Evolutionary conservation across 2,113 vertebrate species (phyloP), one percentile per base, ranked within the genome.

Genomic region (Platysteira castanea): DNA sequence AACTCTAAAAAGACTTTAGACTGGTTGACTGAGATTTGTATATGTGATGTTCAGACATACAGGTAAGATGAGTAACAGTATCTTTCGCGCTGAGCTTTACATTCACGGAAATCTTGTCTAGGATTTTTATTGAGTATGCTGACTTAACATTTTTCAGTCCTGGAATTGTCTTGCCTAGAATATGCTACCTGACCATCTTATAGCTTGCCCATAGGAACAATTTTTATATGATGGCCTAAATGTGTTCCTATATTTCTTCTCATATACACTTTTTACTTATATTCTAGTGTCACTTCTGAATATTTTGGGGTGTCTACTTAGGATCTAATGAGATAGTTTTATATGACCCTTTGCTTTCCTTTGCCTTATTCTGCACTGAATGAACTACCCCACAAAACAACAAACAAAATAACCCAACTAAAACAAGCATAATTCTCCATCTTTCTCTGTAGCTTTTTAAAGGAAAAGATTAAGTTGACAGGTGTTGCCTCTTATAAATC

Each of bases 381-480:
- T 8, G 21, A 63, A 68, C 49, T 37, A 1, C 0, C 2, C 4
- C 12, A 47, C 10, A 74, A 59, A 90, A 7, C 2, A 41, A 35
- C 27, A 86, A 57, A 71, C 5, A 52, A 68, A 87, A 46, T 16
- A 84, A 53, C 7, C 5, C 7, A 47, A 33, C 7, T 67, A 28
- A 71, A 85, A 1, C 8, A 54, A 54, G 17, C 7, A 64, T 5
- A 71, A 15, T 15, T n/a, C 35, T 74, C 8, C 39, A 63, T 11
- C 11, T 44, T 76, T 60, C 24, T 49, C 2, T 42, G 14, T n/a
- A 14, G 1, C 4, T 44, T 77, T 87, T 50, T 47, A 35, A 23
- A 60, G 13, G 17, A 65, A 91, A 60, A 80, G 19, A 30, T n/a
- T 22, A 61, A 39, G 18, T 44, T 71, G 52, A 5, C 10, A 56